Base-by-base conservation (phyloP, 2,888 invertebrate species). In the Hydroisotoma schaefferi region DNA sequence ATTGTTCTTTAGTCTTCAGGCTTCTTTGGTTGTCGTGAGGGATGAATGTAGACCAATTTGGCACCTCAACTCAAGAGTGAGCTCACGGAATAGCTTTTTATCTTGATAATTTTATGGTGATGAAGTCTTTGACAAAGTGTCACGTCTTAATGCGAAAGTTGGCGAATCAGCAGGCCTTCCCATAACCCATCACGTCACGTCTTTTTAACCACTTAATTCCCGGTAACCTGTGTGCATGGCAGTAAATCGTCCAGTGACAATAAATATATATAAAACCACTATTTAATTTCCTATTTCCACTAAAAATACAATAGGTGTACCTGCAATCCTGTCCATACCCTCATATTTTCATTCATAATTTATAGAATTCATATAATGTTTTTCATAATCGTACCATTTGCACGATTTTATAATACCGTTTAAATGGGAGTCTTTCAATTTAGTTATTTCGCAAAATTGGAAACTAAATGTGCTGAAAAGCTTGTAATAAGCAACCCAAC, bases 31-130 rank as follows among this genome's bases (percentile, higher is more conserved):
- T 23, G 20, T 46, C 46, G 46, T 46, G 46, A 46, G 46, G 46
- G 20, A n/a, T n/a, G n/a, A n/a, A 37, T 52, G 38, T 23, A 33
- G 52, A 53, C 40, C 53, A 53, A 53, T 53, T 53, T 43, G 27
- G 26, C 40, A 38, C 38, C 20, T 38, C 22, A 25, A 38, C 37
- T 26, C 53, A 33, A 40, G 37, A 53, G 22, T 37, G 53, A 53
- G 40, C 37, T 33, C 53, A 53, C 53, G 53, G 38, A 53, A 26
- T 53, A 40, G 37, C n/a, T 53, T 43, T 53, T 53, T 26, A 53
- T 53, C 53, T 53, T 53, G 53, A 40, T 53, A 53, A 53, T 53
- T 37, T 53, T 23, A 37, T 40, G 51, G 29, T 52, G 37, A 53
- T 53, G 53, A 53, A 38, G 37, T 40, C 29, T 25, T 37, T 20